Evolutionary conservation across 2,888 invertebrate species (phyloP), one percentile per base, ranked within the genome.

Genomic region (Octonoba sinensis): DNA sequence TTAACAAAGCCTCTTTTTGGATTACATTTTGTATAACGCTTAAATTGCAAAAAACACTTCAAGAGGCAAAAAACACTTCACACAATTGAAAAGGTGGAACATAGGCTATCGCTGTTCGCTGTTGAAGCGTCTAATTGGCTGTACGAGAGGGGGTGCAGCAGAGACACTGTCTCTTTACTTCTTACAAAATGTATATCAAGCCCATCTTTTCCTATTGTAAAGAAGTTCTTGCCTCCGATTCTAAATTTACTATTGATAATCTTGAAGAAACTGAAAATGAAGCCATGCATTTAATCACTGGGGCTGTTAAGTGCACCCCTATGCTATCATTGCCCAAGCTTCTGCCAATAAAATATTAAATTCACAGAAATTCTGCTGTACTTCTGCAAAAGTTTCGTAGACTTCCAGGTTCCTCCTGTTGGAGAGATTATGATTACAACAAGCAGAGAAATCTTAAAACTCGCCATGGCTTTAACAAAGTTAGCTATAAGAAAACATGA

Each of bases 231-330:
- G 56, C 3, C 22, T 56, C 56, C 18, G 56, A 6, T 18, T 56
- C 56, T 18, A 22, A 56, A 3, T 56, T 18, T 56, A 56, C 18
- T 15, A 18, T 56, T n/a, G 22, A 56, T 18, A 56, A 56, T 3
- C 22, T 56, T 20, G 56, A 16, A 56, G 8, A 56, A 56, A 18
- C 20, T 18, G 11, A 56, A 56, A 56, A 56, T 6, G 6, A n/a
- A 44, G 44, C 2, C n/a, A 36, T 62, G 44, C 60, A 16, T n/a
- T 44, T 36, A 20, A n/a, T 62, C 16, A 27, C 36, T 36, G 44
- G 60, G 44, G n/a, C n/a, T n/a, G 60, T 62, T 36, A 62, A 62
- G 16, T 20, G 16, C 44, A 62, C 60, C 44, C 60, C 60, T 18
- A 59, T 59, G 59, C 27, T 4, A 6, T 59, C 27, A 59, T 24